phyloP scores from a whole-genome alignment of 2,797 vertebrate species.

The Cossypha niveicapilla region DNA sequence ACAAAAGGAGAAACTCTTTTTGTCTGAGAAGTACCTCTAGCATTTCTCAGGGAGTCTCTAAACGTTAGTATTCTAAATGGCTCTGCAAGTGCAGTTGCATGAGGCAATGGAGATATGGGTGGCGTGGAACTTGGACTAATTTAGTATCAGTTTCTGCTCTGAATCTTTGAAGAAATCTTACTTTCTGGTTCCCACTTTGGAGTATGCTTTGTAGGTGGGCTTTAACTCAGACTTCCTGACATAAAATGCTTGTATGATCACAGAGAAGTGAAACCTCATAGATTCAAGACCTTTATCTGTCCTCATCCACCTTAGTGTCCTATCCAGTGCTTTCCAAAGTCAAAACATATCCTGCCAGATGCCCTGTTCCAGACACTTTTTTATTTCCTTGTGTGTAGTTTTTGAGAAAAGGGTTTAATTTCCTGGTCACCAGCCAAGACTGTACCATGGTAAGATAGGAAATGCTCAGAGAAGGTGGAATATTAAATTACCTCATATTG shows the following conservation, averaged over 20 bases:
- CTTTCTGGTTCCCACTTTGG: background rate
- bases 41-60: background rate
- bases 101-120: background rate
- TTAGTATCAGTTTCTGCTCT: background rate
- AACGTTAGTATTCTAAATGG: background rate
- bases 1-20: background rate
- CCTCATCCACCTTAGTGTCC: background rate
- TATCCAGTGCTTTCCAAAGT: background rate
- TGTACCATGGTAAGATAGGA: background rate
- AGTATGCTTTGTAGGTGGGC: background rate
- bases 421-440: background rate
- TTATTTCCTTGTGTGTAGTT: background rate
- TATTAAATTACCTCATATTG: background rate
- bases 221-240: background rate
- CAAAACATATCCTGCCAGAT: background rate
- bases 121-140: background rate
- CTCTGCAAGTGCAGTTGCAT: background rate
- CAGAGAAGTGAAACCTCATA: background rate
- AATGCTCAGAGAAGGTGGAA: background rate
- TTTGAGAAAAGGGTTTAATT: background rate
- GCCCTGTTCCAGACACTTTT: background rate
- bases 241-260: background rate
- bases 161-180: background rate
- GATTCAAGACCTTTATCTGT: background rate
- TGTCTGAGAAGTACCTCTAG: background rate